Evolutionary conservation across 2,113 vertebrate species (phyloP).

Genomic region (Edolisoma coerulescens): DNA sequence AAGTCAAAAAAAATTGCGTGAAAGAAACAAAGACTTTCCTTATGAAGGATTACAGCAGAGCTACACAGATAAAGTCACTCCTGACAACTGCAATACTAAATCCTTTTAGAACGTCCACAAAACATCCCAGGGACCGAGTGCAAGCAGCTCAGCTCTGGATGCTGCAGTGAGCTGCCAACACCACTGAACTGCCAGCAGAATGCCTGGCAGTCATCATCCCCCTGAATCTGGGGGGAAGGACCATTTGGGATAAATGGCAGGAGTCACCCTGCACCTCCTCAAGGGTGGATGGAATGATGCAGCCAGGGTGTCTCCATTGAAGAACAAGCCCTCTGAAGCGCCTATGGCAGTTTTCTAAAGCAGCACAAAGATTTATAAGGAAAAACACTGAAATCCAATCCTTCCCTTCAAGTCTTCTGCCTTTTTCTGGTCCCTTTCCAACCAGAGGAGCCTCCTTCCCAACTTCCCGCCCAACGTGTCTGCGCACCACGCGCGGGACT

Average conservation of each 20-base stretch:
- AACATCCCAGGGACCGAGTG: not conserved
- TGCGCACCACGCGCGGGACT: rapidly evolving
- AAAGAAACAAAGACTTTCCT: not conserved
- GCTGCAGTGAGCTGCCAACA: not conserved
- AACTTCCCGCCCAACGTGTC: not conserved
- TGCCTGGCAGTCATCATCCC: not conserved
- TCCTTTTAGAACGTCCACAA: not conserved
- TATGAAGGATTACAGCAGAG: not conserved
- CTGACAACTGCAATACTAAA: not conserved
- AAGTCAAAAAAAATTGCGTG: not conserved
- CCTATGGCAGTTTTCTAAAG: not conserved
- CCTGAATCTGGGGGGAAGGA: not conserved
- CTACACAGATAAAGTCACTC: not conserved
- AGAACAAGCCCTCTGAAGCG: not conserved
- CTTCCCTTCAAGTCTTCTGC: constrained; percentile 32
- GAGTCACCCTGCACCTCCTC: not conserved
- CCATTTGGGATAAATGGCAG: not conserved
- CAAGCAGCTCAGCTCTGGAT: not conserved
- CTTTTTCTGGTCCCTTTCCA: constrained; percentile 17
- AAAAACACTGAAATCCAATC: constrained; percentile 21
- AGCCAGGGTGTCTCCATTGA: not conserved
- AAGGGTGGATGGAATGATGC: not conserved
- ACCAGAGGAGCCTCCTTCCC: not conserved
- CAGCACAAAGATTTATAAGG: not conserved
- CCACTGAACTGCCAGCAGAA: not conserved